These are phyloP conservation scores for Blastomussa wellsi DNA, from an alignment of 92 coral and sea anemone species.

Conservation along the genomic window DNA sequence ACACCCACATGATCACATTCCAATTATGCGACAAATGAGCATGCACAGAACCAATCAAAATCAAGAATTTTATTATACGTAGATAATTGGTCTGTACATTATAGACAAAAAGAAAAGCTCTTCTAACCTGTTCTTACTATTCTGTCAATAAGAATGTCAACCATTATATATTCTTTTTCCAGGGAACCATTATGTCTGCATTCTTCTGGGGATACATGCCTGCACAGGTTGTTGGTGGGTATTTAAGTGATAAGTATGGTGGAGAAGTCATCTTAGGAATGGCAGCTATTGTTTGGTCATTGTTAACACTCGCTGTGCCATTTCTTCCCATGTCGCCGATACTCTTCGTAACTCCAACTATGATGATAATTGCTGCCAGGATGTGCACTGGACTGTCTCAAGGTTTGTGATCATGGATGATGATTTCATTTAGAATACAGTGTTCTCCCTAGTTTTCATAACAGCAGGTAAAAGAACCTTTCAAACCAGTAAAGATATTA, in stretches of 20 bases:
- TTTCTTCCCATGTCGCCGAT: constrained; percentile 71
- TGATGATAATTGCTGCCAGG: constrained; percentile 68
- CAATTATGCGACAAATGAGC: too few species aligned
- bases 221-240: constrained; percentile 94
- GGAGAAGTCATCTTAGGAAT: constrained; percentile 86
- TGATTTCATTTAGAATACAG: too few species aligned
- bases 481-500: too few species aligned
- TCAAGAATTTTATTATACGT: too few species aligned
- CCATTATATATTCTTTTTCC: neutral
- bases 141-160: neutral
- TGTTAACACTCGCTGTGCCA: constrained; percentile 83
- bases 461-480: too few species aligned
- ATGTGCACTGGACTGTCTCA: constrained; percentile 86
- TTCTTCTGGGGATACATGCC: constrained; percentile 99
- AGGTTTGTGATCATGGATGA: constrained; percentile 53
- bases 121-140: too few species aligned
- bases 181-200: constrained; percentile 94
- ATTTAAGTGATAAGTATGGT: constrained; percentile 93
- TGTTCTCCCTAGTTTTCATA: too few species aligned
- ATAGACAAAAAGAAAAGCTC: too few species aligned
- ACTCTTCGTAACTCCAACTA: constrained; percentile 75
- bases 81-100: too few species aligned
- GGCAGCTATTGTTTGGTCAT: constrained; percentile 86
- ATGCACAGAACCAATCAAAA: too few species aligned
- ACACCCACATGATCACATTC: too few species aligned